Conservation (phyloP, 2,888 invertebrate species). For the Meteorus colon region DNA sequence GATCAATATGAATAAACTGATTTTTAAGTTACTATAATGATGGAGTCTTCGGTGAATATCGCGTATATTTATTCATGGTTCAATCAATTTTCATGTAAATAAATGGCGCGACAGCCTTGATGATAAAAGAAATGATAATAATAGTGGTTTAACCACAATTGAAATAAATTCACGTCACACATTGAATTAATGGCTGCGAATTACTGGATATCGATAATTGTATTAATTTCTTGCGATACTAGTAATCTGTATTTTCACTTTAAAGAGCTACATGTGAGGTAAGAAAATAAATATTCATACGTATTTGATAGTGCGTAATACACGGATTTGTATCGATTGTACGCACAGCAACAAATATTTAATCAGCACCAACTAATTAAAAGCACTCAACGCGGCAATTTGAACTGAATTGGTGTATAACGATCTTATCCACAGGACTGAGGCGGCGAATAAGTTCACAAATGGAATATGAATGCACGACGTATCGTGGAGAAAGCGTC, state of each 20-base stretch:
- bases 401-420: conserved; percentile 46
- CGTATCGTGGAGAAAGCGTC: not conserved
- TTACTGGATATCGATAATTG: not conserved
- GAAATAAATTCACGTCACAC: not conserved
- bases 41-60: too few relatives aligned
- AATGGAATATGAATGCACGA: not conserved
- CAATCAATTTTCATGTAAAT: too few relatives aligned
- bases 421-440: conserved; percentile 47
- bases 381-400: conserved; percentile 45
- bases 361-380: conserved; percentile 49
- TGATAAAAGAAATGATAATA: too few relatives aligned
- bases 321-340: conserved; percentile 8
- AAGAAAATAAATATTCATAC: conserved; percentile 13
- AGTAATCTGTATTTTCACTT: not conserved
- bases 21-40: too few relatives aligned
- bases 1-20: too few relatives aligned
- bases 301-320: conserved; percentile 38
- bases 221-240: not conserved
- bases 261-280: not conserved
- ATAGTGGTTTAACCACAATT: too few relatives aligned
- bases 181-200: not conserved
- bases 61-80: too few relatives aligned
- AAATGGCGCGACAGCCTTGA: too few relatives aligned
- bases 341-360: conserved; percentile 43
- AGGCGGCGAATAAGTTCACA: not conserved